phyloP scores from a whole-genome alignment of 2,113 vertebrate genomes.

The Otocyon megalotis region DNA sequence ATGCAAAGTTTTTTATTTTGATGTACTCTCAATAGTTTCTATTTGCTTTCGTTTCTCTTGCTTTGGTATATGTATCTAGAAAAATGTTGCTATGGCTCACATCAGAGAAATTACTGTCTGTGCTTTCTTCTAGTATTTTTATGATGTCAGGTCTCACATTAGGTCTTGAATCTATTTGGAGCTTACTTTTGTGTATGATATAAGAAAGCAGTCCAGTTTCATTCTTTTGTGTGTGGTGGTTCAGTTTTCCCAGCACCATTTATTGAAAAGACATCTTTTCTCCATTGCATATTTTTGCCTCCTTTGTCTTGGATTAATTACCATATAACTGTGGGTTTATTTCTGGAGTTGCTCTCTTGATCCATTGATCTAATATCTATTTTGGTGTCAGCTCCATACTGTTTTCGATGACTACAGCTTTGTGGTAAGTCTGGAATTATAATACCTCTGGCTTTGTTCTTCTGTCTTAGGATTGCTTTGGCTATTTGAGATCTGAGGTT shows the following conservation, averaged over 20 bases:
- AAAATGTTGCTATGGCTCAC: background rate
- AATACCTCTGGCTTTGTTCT: background rate
- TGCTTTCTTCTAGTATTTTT: background rate
- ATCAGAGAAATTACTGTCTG: background rate
- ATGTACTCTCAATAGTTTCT: background rate
- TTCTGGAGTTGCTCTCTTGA: background rate
- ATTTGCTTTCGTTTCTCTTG: background rate
- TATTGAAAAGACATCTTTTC: background rate
- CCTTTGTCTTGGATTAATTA: background rate
- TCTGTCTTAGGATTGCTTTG: background rate
- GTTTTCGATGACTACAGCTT: background rate
- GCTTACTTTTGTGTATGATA: background rate
- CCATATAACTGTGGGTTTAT: background rate
- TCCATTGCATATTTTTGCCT: background rate
- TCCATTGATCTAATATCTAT: background rate
- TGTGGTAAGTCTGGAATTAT: background rate
- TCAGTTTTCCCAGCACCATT: background rate
- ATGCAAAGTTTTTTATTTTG: background rate
- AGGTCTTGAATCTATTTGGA: background rate
- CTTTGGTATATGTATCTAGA: background rate
- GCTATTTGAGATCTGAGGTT: background rate
- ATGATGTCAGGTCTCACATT: background rate
- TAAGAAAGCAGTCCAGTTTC: background rate
- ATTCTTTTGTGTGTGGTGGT: background rate
- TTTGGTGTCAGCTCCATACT: background rate